phyloP scores from a whole-genome alignment of 1,140 invertebrate genomes.

The Linepithema humile region DNA sequence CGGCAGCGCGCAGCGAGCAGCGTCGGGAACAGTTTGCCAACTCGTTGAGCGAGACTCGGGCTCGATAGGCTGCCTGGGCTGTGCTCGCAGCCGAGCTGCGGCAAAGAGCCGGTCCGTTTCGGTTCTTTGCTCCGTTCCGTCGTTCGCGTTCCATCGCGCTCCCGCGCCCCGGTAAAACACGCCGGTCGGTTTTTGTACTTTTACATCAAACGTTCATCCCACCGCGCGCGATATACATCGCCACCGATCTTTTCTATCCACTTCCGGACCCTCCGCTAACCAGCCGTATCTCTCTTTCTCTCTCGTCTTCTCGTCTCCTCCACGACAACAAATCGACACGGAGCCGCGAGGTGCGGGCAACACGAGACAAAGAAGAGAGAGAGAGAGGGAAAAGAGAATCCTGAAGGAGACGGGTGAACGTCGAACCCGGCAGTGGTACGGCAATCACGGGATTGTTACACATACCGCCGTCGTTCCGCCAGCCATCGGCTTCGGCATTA shows the following conservation, averaged over 20 bases:
- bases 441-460: slow-evolving; percentile 77
- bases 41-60: slow-evolving; percentile 79
- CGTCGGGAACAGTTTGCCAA: slow-evolving; percentile 80
- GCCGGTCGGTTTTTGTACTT: slow-evolving; percentile 72
- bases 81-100: slow-evolving; percentile 45
- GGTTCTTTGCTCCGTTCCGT: slow-evolving; percentile 68
- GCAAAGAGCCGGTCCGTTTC: slow-evolving; percentile 60
- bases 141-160: slow-evolving; percentile 65
- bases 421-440: slow-evolving; percentile 74
- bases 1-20: slow-evolving; percentile 38
- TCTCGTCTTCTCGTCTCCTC: slow-evolving; percentile 4
- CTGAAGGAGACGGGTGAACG: slow-evolving; percentile 62
- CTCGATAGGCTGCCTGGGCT: slow-evolving; percentile 67
- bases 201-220: slow-evolving; percentile 65
- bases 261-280: slow-evolving; percentile 4
- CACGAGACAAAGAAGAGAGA: slow-evolving; percentile 32
- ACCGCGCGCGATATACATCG: background rate
- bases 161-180: slow-evolving; percentile 65
- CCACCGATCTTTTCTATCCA: slow-evolving; percentile 23
- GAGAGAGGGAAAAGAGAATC: slow-evolving; percentile 44
- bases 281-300: background rate
- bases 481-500: slow-evolving; percentile 49
- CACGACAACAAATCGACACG: slow-evolving; percentile 21
- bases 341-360: background rate
- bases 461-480: slow-evolving; percentile 68